Conservation (phyloP, 2,888 invertebrate genomes). For the Aspidapion aeneum region DNA sequence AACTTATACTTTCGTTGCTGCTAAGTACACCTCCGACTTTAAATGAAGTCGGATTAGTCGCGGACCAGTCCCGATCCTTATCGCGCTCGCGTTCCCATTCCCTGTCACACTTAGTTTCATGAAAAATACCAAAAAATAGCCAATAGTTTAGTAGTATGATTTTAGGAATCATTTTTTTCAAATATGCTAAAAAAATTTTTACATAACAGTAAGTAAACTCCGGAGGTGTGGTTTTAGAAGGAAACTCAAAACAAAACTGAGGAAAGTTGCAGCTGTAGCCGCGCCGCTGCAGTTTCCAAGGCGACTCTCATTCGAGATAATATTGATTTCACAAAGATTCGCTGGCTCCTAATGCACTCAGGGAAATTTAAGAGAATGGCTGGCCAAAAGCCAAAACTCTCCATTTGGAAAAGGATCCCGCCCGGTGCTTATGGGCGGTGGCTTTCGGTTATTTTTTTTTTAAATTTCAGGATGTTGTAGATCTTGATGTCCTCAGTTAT, state of each 20-base stretch:
- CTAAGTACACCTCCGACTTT: conserved; percentile 93
- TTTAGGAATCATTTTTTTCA: too few species aligned
- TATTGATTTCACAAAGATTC: conserved; percentile 22
- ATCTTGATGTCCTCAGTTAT: not conserved
- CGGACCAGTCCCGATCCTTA: conserved; percentile 33
- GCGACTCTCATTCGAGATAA: conserved; percentile 14
- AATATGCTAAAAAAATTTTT: too few species aligned
- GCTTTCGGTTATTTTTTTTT: not conserved
- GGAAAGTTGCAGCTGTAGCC: not conserved
- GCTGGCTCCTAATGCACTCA: too few species aligned
- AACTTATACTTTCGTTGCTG: conserved; percentile 72
- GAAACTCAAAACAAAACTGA: not conserved
- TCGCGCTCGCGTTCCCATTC: too few species aligned
- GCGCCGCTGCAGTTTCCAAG: conserved; percentile 5
- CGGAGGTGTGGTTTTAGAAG: not conserved
- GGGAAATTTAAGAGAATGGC: too few species aligned
- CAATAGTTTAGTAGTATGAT: too few species aligned
- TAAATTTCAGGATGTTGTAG: too few species aligned
- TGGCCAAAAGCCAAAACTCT: not conserved
- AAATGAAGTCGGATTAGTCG: conserved; percentile 53
- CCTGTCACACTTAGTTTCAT: not conserved
- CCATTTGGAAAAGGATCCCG: not conserved
- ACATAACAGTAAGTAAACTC: too few species aligned
- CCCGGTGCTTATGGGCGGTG: too few species aligned
- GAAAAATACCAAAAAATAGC: not conserved